These are phyloP conservation scores for Willisornis vidua DNA, from an alignment of 2,113 vertebrate species.

Conservation along the genomic window DNA sequence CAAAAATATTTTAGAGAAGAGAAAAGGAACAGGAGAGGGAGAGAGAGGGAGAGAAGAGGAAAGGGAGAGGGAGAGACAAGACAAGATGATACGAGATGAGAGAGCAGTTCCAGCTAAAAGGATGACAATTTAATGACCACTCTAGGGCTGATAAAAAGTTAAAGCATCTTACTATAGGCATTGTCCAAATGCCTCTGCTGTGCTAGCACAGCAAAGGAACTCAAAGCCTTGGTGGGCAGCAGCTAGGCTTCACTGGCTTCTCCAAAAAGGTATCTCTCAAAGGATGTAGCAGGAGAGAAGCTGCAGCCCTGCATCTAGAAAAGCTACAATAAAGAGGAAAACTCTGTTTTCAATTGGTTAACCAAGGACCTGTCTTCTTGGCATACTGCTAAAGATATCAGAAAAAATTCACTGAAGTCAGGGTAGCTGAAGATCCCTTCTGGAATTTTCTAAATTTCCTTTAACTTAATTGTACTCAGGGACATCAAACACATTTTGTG, in stretches of 20 bases:
- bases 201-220: neutral
- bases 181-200: neutral
- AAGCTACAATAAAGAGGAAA: neutral
- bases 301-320: neutral
- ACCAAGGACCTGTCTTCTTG: neutral
- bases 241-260: neutral
- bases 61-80: too few species aligned
- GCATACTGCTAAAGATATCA: neutral
- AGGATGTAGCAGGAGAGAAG: neutral
- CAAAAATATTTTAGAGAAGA: neutral
- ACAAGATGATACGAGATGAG: too few species aligned
- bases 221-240: neutral
- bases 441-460: neutral
- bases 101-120: too few species aligned
- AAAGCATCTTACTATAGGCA: too few species aligned
- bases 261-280: neutral
- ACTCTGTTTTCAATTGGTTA: neutral
- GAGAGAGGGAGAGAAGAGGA: too few species aligned
- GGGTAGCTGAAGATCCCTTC: neutral
- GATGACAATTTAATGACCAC: too few species aligned
- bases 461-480: neutral
- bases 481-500: neutral
- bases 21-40: too few species aligned
- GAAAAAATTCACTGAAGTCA: neutral
- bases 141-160: too few species aligned